A percentile compares a stretch with the other conserved stretches of the same genome.
These are phyloP conservation scores for Saxidomus purpurata DNA, from an alignment of 1,140 invertebrate genomes.

Conservation along the genomic window DNA sequence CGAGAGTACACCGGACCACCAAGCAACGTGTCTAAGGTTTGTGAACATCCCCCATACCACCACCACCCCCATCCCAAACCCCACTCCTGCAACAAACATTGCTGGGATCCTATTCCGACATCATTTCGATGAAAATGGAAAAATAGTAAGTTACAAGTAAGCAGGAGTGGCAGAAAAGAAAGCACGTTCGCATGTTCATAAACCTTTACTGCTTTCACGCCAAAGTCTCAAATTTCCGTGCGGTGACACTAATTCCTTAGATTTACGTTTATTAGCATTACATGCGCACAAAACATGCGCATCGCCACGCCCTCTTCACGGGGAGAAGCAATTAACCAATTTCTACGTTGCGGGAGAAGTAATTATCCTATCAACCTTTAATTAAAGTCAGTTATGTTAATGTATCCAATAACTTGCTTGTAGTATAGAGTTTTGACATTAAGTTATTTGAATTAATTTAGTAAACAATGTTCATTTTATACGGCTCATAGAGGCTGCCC, in stretches of 20 bases:
- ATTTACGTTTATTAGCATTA: conserved; percentile 34
- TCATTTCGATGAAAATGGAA: too few relatives aligned
- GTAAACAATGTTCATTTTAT: conserved; percentile 6
- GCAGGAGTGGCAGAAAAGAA: neutral
- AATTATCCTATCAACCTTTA: conserved; percentile 62
- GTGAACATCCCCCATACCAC: too few relatives aligned
- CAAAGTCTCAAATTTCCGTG: conserved; percentile 19
- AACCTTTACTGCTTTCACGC: conserved; percentile 5
- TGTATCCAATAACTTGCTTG: conserved; percentile 12
- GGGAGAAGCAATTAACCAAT: conserved; percentile 63
- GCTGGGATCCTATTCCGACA: too few relatives aligned
- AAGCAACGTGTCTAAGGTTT: too few relatives aligned
- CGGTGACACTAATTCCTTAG: conserved; percentile 36
- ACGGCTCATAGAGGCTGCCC: neutral
- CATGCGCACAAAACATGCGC: conserved; percentile 37
- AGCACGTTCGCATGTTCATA: neutral
- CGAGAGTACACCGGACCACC: too few relatives aligned
- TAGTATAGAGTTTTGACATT: conserved; percentile 31
- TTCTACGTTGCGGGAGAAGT: conserved; percentile 57
- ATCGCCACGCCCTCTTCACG: conserved; percentile 24
- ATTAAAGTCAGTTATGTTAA: conserved; percentile 49
- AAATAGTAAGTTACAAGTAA: too few relatives aligned
- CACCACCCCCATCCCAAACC: too few relatives aligned
- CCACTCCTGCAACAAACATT: too few relatives aligned
- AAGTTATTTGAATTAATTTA: neutral